A percentile compares a stretch with the other conserved stretches of the same genome.
Conservation (phyloP, 2,797 vertebrate species). For the Anabas testudineus region DNA sequence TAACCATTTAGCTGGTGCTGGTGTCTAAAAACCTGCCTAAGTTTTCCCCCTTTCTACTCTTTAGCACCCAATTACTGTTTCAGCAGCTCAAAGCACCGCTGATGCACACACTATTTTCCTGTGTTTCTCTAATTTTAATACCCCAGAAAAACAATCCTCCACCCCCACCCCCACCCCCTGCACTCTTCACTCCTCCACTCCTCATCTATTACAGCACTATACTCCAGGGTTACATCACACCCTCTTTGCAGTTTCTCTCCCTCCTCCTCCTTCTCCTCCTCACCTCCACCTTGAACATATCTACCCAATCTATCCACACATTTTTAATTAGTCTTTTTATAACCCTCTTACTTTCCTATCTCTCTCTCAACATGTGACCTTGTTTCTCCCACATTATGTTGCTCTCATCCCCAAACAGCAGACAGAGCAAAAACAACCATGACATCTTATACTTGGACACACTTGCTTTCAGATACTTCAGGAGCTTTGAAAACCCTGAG, state of each 20-base stretch:
- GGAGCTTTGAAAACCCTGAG: slow-evolving; percentile 3
- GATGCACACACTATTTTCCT: not conserved
- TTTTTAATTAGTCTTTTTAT: slow-evolving; percentile 84
- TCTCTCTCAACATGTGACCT: slow-evolving; percentile 65
- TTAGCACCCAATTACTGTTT: slow-evolving; percentile 4
- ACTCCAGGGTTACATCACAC: slow-evolving; percentile 75
- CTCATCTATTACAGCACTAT: slow-evolving; percentile 55
- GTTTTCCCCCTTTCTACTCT: not conserved
- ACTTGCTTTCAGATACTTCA: slow-evolving; percentile 18
- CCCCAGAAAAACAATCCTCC: slow-evolving; percentile 33
- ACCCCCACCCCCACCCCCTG: too few relatives aligned
- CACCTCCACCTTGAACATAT: slow-evolving; percentile 56
- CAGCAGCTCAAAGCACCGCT: slow-evolving; percentile 13
- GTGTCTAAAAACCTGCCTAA: not conserved
- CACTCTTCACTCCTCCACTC: slow-evolving; percentile 29
- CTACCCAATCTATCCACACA: slow-evolving; percentile 53
- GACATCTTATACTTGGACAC: slow-evolving; percentile 43
- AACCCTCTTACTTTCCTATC: slow-evolving; percentile 47
- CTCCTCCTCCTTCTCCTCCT: slow-evolving; percentile 17
- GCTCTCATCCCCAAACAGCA: slow-evolving; percentile 31
- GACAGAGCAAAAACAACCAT: slow-evolving; percentile 32
- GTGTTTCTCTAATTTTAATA: slow-evolving; percentile 13
- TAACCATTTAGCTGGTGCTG: not conserved
- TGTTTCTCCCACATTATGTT: slow-evolving; percentile 22
- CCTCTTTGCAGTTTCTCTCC: slow-evolving; percentile 7